Conservation (phyloP, 2,113 vertebrate species). For the Aplodontia rufa region DNA sequence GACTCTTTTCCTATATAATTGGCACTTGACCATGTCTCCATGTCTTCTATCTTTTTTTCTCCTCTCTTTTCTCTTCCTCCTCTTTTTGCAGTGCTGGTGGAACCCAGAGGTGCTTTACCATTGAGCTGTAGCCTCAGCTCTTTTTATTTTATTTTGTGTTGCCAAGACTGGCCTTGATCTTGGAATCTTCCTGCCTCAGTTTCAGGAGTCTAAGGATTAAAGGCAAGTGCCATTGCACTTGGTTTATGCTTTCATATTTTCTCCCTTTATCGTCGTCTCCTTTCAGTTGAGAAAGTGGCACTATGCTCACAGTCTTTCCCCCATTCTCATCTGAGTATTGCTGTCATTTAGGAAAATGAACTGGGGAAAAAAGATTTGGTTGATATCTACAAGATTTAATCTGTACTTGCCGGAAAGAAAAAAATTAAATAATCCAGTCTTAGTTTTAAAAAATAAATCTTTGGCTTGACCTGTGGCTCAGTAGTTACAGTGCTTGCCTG, state of each 20-base stretch:
- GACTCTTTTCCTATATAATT: background rate
- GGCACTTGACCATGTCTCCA: background rate
- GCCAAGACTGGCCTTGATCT: too few relatives aligned
- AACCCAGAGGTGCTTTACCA: too few relatives aligned
- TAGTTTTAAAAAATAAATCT: background rate
- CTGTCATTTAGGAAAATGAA: slow-evolving; percentile 25
- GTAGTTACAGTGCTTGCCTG: too few relatives aligned
- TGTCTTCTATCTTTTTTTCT: background rate
- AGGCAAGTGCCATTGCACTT: too few relatives aligned
- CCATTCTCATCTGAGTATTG: too few relatives aligned
- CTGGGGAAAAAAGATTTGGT: background rate
- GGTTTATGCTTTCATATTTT: background rate
- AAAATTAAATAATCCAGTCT: background rate
- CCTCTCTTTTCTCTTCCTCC: background rate
- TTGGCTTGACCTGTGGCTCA: too few relatives aligned
- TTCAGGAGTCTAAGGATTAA: too few relatives aligned
- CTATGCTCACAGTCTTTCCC: background rate
- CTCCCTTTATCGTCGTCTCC: background rate
- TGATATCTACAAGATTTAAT: background rate
- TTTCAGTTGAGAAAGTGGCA: background rate
- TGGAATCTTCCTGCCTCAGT: too few relatives aligned
- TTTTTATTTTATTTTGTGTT: too few relatives aligned
- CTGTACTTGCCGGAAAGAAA: background rate
- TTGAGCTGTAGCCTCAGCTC: too few relatives aligned
- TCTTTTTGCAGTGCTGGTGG: background rate